A percentile compares a stretch with the other conserved stretches of the same genome.
Evolutionary conservation across 2,888 invertebrate genomes (phyloP).

Genomic region (Xanthostigma xanthostigma): DNA sequence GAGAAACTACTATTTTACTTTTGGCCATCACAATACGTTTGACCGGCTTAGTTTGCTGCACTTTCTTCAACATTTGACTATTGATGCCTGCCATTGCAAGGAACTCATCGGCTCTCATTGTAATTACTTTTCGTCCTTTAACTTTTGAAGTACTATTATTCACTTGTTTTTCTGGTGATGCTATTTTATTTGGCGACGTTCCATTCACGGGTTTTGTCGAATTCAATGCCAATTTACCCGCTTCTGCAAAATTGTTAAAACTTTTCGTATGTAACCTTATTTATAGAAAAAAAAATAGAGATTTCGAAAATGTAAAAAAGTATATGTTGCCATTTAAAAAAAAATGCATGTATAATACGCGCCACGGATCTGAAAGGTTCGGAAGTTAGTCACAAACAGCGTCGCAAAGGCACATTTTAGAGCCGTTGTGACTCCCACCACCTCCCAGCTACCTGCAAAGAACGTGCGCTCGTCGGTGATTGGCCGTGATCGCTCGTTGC

Average conservation of each 20-base stretch:
- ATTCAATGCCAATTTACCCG: constrained; percentile 61
- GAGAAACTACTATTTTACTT: constrained; percentile 21
- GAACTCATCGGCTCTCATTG: constrained; percentile 36
- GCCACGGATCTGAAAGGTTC: too few relatives aligned
- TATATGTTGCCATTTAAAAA: too few relatives aligned
- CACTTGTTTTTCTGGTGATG: constrained; percentile 20
- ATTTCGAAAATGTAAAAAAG: too few relatives aligned
- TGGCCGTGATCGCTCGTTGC: too few relatives aligned
- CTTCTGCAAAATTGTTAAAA: constrained; percentile 33
- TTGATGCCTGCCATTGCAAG: constrained; percentile 23
- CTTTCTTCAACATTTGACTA: constrained; percentile 13
- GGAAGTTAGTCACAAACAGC: too few relatives aligned
- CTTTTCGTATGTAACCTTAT: too few relatives aligned
- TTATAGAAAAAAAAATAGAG: too few relatives aligned
- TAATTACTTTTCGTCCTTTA: constrained; percentile 32
- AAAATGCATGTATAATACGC: too few relatives aligned
- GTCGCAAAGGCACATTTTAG: too few relatives aligned
- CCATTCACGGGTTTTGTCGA: constrained; percentile 28
- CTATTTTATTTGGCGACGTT: constrained; percentile 21
- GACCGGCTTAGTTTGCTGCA: constrained; percentile 16
- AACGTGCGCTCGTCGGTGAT: too few relatives aligned
- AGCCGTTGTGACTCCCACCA: too few relatives aligned
- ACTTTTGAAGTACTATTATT: constrained; percentile 23
- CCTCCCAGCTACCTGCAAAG: too few relatives aligned
- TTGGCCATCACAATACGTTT: constrained; percentile 26